Evolutionary conservation across 2,888 invertebrate species (phyloP).

Genomic region (Drosophila mercatorum): DNA sequence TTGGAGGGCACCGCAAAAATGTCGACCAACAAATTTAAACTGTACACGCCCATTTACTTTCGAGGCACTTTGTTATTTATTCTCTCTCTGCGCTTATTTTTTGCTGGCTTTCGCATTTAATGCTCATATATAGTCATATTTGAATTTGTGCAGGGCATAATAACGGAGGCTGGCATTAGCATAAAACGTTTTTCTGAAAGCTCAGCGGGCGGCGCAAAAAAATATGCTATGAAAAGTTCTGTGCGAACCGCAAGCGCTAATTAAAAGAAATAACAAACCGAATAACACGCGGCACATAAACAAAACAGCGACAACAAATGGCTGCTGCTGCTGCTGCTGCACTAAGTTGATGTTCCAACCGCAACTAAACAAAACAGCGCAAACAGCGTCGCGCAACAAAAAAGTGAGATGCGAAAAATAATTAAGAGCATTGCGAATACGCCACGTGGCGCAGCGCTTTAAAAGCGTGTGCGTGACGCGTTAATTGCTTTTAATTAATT

Average conservation of each 20-base stretch:
- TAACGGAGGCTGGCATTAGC: conserved; percentile 46
- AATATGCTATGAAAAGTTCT: conserved; percentile 50
- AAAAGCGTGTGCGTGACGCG: conserved; percentile 56
- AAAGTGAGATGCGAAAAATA: conserved; percentile 5
- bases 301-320: conserved; percentile 35
- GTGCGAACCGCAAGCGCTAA: conserved; percentile 61
- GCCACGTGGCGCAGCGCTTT: conserved; percentile 41
- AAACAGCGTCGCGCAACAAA: neutral
- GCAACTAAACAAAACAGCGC: conserved; percentile 5
- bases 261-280: conserved; percentile 63
- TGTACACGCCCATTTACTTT: conserved; percentile 55
- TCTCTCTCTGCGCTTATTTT: conserved; percentile 1
- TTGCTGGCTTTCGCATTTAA: conserved; percentile 39
- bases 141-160: conserved; percentile 34
- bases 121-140: conserved; percentile 41
- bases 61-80: conserved; percentile 55
- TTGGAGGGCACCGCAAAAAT: conserved; percentile 61
- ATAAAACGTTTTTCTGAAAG: conserved; percentile 53
- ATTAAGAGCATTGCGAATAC: conserved; percentile 49
- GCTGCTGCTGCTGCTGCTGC: conserved; percentile 21
- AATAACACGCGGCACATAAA: conserved; percentile 48
- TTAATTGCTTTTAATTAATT: conserved; percentile 75
- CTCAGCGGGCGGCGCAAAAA: conserved; percentile 44
- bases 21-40: conserved; percentile 64
- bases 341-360: conserved; percentile 19